These are phyloP conservation scores for Pandion haliaetus DNA, from an alignment of 2,113 vertebrate genomes.

Conservation along the genomic window DNA sequence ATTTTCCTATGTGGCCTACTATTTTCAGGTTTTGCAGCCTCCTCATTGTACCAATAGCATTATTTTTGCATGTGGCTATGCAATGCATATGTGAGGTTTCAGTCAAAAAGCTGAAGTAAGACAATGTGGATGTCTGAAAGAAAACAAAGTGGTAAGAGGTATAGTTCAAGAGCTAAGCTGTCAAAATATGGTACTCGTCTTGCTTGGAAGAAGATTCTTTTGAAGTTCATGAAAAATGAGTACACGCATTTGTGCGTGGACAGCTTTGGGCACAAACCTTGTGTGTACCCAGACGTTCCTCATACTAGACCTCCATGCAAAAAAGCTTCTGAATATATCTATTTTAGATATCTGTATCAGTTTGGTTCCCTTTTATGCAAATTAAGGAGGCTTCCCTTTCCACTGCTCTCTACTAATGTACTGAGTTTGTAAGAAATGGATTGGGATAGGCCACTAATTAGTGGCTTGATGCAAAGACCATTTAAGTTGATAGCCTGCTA, in stretches of 20 bases:
- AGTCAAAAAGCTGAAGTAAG: neutral
- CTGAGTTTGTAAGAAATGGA: neutral
- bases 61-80: neutral
- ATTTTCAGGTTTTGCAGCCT: neutral
- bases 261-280: neutral
- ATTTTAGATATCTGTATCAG: neutral
- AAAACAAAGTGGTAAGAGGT: neutral
- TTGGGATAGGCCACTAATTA: neutral
- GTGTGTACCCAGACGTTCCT: neutral
- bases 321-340: neutral
- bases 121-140: neutral
- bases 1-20: neutral
- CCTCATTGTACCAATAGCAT: neutral
- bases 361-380: neutral
- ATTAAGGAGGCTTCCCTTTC: neutral
- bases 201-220: neutral
- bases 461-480: neutral
- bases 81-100: rapidly evolving
- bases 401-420: neutral
- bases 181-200: neutral
- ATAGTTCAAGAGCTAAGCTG: neutral
- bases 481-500: conserved; percentile 1
- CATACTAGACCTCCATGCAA: neutral
- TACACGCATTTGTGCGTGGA: rapidly evolving
- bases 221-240: neutral